These are phyloP conservation scores for Alosa alosa DNA, from an alignment of 2,113 vertebrate genomes.

Conservation along the genomic window DNA sequence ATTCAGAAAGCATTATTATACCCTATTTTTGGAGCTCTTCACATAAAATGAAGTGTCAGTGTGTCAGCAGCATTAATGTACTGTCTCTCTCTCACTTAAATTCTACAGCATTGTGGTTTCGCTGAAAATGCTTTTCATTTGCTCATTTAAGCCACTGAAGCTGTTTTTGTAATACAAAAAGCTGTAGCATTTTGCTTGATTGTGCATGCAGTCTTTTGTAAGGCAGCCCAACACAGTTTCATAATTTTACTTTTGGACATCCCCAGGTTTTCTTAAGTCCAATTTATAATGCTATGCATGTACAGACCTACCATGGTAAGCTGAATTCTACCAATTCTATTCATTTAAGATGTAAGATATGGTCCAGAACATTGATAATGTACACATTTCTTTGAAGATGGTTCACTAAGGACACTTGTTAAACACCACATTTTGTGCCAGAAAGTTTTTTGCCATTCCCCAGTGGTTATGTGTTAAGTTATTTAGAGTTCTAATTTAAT, in stretches of 20 bases:
- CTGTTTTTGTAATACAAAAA: not conserved
- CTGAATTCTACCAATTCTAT: not conserved
- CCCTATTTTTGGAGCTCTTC: not conserved
- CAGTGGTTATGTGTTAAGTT: constrained; percentile 15
- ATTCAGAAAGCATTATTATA: not conserved
- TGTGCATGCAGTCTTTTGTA: not conserved
- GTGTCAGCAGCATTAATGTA: not conserved
- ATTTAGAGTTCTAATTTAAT: constrained; percentile 17
- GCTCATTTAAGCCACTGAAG: not conserved
- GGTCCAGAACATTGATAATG: constrained; percentile 6
- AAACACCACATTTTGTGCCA: not conserved
- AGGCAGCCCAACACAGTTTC: not conserved
- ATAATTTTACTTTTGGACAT: not conserved
- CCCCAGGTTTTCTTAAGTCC: not conserved
- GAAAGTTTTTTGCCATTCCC: not conserved
- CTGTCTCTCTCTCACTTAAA: not conserved
- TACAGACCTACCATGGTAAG: not conserved
- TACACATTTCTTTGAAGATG: not conserved
- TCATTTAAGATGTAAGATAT: not conserved
- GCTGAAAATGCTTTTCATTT: not conserved
- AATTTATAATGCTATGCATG: constrained; percentile 11
- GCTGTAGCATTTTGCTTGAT: not conserved
- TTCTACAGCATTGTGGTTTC: not conserved
- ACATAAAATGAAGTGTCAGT: not conserved
- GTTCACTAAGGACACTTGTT: not conserved